phyloP scores from a whole-genome alignment of 2,113 vertebrate genomes.

The Oryzias melastigma region DNA sequence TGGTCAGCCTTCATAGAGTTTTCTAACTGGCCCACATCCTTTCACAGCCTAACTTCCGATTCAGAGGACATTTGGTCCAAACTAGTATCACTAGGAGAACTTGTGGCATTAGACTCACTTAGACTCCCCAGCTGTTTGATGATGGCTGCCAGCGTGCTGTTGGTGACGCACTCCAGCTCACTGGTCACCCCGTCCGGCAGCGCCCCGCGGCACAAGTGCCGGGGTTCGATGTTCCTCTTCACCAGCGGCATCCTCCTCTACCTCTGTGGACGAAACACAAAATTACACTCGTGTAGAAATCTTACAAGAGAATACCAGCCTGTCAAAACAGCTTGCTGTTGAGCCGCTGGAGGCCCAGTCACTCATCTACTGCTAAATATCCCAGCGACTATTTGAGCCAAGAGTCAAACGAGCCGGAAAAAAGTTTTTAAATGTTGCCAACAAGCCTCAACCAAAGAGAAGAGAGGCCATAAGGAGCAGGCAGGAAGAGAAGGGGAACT shows the following conservation, averaged over 20 bases:
- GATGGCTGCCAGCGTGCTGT: conserved; percentile 90
- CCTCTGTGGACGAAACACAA: conserved; percentile 11
- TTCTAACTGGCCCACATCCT: too few relatives aligned
- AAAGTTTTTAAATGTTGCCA: conserved; percentile 47
- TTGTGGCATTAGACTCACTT: conserved; percentile 75
- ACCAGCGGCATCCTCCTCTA: conserved; percentile 84
- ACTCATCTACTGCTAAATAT: conserved; percentile 42
- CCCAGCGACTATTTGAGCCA: conserved; percentile 26
- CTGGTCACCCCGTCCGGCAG: conserved; percentile 87
- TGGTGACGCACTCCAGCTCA: conserved; percentile 92
- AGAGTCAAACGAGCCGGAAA: conserved; percentile 45
- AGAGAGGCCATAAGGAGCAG: conserved; percentile 15
- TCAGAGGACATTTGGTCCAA: too few relatives aligned
- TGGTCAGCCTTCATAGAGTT: too few relatives aligned
- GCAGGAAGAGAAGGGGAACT: background rate
- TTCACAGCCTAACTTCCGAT: too few relatives aligned
- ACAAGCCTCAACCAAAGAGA: conserved; percentile 21
- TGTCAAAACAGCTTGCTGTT: too few relatives aligned
- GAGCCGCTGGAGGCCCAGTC: conserved; percentile 18
- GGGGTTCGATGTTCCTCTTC: conserved; percentile 89
- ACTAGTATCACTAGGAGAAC: background rate
- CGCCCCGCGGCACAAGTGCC: conserved; percentile 87
- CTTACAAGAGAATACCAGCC: too few relatives aligned
- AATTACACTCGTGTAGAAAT: background rate
- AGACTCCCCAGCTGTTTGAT: conserved; percentile 92